A percentile compares a stretch with the other conserved stretches of the same genome.
Evolutionary conservation across 2,113 vertebrate species (phyloP).

Genomic region (Acrocephalus arundinaceus): DNA sequence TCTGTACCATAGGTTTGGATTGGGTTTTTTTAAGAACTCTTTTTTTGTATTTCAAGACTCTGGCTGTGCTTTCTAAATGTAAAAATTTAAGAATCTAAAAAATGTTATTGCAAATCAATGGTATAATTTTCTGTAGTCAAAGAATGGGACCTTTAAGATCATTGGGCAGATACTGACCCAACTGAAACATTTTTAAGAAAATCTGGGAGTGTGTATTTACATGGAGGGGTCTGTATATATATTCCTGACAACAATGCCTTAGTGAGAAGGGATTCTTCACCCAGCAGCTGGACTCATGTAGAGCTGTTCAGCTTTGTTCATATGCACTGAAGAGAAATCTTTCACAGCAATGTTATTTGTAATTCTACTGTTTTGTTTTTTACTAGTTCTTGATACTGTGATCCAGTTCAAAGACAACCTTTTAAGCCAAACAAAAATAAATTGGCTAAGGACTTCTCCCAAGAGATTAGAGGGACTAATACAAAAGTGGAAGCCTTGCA

Average conservation of each 20-base stretch:
- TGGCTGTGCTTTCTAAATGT: background rate
- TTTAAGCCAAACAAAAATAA: background rate
- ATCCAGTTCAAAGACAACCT: background rate
- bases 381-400: slow-evolving; percentile 1
- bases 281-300: background rate
- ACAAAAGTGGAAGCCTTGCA: background rate
- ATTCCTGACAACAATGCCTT: slow-evolving; percentile 38
- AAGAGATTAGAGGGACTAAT: background rate
- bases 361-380: background rate
- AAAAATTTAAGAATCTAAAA: slow-evolving; percentile 3
- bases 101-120: slow-evolving; percentile 46
- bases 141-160: slow-evolving; percentile 33
- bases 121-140: slow-evolving; percentile 43
- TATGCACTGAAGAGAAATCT: slow-evolving; percentile 39
- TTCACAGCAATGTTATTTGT: slow-evolving; percentile 1
- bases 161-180: background rate
- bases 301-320: slow-evolving; percentile 25
- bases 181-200: background rate
- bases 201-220: slow-evolving; percentile 25
- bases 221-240: background rate
- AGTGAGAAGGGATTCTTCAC: slow-evolving; percentile 42
- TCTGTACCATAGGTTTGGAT: background rate
- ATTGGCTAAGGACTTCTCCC: slow-evolving; percentile 6
- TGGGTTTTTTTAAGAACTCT: background rate
- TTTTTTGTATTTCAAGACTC: slow-evolving; percentile 52